Percentiles rank a stretch among this genome's conserved stretches.
phyloP scores from a whole-genome alignment of 2,797 vertebrate genomes.

The Staurois parvus region DNA sequence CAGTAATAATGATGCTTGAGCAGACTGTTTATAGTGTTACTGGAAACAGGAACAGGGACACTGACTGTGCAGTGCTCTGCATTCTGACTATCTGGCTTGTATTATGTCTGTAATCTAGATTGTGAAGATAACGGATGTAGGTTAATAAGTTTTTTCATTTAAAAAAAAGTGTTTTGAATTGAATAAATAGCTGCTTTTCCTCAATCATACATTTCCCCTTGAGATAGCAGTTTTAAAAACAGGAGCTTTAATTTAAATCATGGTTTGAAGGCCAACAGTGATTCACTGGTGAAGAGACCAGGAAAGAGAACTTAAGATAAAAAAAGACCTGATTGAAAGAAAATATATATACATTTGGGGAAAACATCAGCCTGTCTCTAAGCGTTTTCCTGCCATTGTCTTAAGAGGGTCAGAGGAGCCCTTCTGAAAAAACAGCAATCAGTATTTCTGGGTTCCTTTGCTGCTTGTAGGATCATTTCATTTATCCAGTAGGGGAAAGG shows the following conservation, averaged over 20 bases:
- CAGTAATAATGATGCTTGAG: no score
- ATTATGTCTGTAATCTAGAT: neutral
- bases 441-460: constrained; percentile 53
- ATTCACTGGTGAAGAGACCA: constrained; percentile 58
- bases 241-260: constrained; percentile 34
- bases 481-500: constrained; percentile 58
- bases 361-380: constrained; percentile 63
- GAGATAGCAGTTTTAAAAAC: constrained; percentile 36
- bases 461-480: constrained; percentile 45
- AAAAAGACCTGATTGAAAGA: constrained; percentile 58
- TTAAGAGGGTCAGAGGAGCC: constrained; percentile 59
- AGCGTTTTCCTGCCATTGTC: constrained; percentile 59
- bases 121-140: neutral
- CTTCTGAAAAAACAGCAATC: constrained; percentile 61
- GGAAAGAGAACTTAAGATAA: constrained; percentile 58
- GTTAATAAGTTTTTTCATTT: neutral
- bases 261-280: constrained; percentile 30
- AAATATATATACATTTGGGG: constrained; percentile 61
- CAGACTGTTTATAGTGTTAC: no score
- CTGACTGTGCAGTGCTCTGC: neutral
- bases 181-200: constrained; percentile 6
- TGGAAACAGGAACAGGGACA: no score
- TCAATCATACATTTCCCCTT: constrained; percentile 27
- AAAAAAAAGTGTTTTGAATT: neutral
- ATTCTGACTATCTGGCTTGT: neutral